Percentiles rank a stretch among this genome's conserved stretches.
phyloP scores from a whole-genome alignment of 2,113 vertebrate genomes.

The Pristiophorus japonicus region DNA sequence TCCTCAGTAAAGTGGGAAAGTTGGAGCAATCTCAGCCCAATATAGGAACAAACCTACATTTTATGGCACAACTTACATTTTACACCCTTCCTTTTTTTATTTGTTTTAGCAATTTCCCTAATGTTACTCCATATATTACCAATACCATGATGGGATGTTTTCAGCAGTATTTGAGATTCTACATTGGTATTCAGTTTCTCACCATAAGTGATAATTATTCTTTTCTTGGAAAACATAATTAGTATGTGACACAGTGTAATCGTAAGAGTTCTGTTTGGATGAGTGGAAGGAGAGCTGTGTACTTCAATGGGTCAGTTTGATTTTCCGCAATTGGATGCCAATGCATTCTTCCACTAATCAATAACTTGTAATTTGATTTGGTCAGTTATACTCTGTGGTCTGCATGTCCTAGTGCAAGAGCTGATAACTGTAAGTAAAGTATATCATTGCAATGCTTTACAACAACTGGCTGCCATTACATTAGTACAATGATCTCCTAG shows the following conservation, averaged over 20 bases:
- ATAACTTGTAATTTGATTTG: slow-evolving; percentile 49
- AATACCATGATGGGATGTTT: neutral
- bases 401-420: slow-evolving; percentile 45
- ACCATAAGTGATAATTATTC: neutral
- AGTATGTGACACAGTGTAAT: neutral
- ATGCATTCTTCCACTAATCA: slow-evolving; percentile 43
- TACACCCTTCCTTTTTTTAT: neutral
- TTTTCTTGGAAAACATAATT: neutral
- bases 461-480: slow-evolving; percentile 47
- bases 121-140: neutral
- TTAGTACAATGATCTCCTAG: slow-evolving; percentile 39
- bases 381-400: slow-evolving; percentile 45
- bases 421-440: slow-evolving; percentile 47
- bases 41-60: neutral
- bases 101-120: neutral
- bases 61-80: neutral
- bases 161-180: neutral
- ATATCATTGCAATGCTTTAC: slow-evolving; percentile 55
- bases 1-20: neutral
- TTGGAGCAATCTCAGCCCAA: neutral
- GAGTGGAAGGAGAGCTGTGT: neutral
- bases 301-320: neutral
- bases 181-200: neutral
- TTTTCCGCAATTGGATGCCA: neutral
- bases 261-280: neutral